phyloP scores from a whole-genome alignment of 2,113 vertebrate species.

The Arizona elegans region DNA sequence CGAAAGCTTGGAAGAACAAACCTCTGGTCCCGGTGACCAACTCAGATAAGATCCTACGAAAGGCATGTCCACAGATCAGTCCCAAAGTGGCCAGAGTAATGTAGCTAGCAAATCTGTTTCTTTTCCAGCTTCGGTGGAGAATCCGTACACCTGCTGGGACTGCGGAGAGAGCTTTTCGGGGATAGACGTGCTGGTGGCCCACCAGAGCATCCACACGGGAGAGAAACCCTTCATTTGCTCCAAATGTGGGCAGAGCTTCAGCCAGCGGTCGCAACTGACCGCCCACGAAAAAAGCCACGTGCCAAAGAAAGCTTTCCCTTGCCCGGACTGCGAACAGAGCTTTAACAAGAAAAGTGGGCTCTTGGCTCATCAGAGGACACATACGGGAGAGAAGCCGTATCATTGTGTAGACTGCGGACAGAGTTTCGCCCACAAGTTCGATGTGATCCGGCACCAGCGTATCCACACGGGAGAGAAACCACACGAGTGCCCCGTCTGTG shows the following conservation, averaged over 20 bases:
- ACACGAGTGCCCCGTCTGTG: constrained; percentile 58
- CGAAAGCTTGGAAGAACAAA: neutral
- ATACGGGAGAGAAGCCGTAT: constrained; percentile 18
- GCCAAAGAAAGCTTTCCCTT: constrained; percentile 1
- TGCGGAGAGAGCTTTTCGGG: constrained; percentile 57
- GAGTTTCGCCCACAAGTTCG: constrained; percentile 13
- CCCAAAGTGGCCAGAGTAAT: too few relatives aligned
- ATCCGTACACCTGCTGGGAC: constrained; percentile 53
- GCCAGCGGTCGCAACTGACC: neutral
- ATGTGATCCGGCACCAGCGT: constrained; percentile 3
- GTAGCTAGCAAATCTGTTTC: neutral
- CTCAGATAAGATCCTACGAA: neutral
- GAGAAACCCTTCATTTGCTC: constrained; percentile 14
- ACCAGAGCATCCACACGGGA: constrained; percentile 57
- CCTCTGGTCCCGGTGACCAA: too few relatives aligned
- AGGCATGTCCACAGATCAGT: neutral
- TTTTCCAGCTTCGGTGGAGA: neutral
- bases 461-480: constrained; percentile 46
- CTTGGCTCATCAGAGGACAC: constrained; percentile 11
- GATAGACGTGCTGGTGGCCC: constrained; percentile 53
- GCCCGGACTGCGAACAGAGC: constrained; percentile 8
- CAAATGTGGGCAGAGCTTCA: constrained; percentile 9
- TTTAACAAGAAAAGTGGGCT: constrained; percentile 14
- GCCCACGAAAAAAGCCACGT: constrained; percentile 2
- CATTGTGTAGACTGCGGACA: constrained; percentile 10